Evolutionary conservation across 2,888 invertebrate genomes (phyloP).

Genomic region (Leptinotarsa haldemani): DNA sequence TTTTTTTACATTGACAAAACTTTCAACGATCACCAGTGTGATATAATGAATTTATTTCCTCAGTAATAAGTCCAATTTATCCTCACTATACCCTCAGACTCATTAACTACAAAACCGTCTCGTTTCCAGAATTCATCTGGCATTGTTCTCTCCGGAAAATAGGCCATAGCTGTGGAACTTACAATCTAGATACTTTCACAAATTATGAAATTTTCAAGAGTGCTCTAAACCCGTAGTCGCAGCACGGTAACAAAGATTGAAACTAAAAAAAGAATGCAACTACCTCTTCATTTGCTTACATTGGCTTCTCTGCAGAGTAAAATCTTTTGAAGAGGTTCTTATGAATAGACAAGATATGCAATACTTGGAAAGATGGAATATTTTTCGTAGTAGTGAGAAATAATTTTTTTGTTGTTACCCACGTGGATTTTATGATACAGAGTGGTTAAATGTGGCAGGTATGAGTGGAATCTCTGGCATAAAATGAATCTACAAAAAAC

Average conservation of each 20-base stretch:
- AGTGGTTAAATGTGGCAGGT: no score
- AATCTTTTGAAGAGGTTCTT: constrained; percentile 18
- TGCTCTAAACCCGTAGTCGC: constrained; percentile 38
- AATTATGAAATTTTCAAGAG: constrained; percentile 45
- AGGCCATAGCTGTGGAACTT: constrained; percentile 7
- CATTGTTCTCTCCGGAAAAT: neutral
- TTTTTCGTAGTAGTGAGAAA: neutral
- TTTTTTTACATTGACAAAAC: no score
- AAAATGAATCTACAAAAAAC: neutral
- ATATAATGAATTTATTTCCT: no score
- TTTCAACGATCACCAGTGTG: no score
- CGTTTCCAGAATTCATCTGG: constrained; percentile 2
- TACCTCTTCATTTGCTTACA: constrained; percentile 39
- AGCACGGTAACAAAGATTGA: constrained; percentile 39
- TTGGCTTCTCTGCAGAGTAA: constrained; percentile 22
- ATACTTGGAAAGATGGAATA: neutral
- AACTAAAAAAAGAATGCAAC: constrained; percentile 37
- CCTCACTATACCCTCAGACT: no score
- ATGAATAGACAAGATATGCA: constrained; percentile 8
- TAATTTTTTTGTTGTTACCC: neutral
- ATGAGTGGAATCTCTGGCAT: no score
- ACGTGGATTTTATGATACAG: neutral
- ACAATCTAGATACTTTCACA: constrained; percentile 36
- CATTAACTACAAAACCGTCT: neutral
- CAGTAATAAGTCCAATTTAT: no score